Percentiles rank a stretch among this genome's conserved stretches.
These are phyloP conservation scores for Hoplostethus atlanticus DNA, from an alignment of 2,797 vertebrate genomes.

Conservation along the genomic window DNA sequence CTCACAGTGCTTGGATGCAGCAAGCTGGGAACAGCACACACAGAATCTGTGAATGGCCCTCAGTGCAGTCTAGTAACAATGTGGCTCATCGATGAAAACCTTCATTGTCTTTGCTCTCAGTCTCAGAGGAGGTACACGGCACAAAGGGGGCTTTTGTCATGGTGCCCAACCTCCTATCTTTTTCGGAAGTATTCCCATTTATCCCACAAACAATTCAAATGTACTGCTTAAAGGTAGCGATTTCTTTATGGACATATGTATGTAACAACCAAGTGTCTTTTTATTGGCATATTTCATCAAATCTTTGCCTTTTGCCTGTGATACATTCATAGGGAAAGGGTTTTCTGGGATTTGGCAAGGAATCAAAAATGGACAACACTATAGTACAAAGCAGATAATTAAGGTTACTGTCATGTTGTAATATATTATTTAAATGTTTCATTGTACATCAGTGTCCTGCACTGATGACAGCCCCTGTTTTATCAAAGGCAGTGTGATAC, in stretches of 20 bases:
- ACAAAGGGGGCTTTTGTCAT: conserved; percentile 72
- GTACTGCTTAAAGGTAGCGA: conserved; percentile 41
- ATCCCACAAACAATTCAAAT: conserved; percentile 52
- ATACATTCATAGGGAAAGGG: not conserved
- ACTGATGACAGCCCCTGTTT: conserved; percentile 29
- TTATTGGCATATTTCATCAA: not conserved
- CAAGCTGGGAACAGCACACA: conserved; percentile 46
- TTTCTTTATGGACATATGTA: conserved; percentile 2
- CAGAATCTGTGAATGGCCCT: conserved; percentile 64
- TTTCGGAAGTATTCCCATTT: conserved; percentile 41
- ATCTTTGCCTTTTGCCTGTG: not conserved
- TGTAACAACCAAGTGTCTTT: conserved; percentile 4
- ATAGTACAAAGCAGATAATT: conserved; percentile 28
- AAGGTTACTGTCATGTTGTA: conserved; percentile 7
- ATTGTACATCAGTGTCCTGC: conserved; percentile 46
- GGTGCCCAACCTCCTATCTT: conserved; percentile 37
- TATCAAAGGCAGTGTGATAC: conserved; percentile 38
- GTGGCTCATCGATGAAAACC: conserved; percentile 74
- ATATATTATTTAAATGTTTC: conserved; percentile 42
- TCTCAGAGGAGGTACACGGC: conserved; percentile 59
- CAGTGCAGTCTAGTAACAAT: conserved; percentile 61
- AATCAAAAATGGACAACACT: not conserved
- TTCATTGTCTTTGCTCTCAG: conserved; percentile 66
- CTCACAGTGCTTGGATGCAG: conserved; percentile 36
- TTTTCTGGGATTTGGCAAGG: not conserved